Evolutionary conservation across 1,140 invertebrate species (phyloP).

Genomic region (Papilio polytes): DNA sequence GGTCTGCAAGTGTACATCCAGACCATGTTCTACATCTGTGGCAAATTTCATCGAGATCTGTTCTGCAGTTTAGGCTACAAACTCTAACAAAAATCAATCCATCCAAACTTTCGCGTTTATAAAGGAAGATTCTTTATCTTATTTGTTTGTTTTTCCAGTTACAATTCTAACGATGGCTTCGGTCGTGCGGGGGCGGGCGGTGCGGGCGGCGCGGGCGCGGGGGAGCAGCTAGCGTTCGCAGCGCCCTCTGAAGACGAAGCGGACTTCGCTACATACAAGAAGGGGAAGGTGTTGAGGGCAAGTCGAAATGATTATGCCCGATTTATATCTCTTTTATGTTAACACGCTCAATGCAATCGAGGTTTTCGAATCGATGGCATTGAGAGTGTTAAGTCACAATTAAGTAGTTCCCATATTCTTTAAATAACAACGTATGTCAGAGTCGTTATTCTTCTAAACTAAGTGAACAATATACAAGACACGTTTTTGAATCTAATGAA

Average conservation of each 20-base stretch:
- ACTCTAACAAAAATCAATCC: no score
- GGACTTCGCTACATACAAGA: constrained; percentile 75
- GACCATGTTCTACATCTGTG: no score
- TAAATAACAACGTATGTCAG: no score
- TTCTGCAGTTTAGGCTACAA: no score
- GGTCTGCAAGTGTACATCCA: no score
- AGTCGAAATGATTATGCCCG: constrained; percentile 76
- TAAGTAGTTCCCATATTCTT: no score
- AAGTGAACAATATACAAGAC: no score
- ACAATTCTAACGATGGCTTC: constrained; percentile 75
- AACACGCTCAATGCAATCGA: background rate
- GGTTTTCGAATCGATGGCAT: background rate
- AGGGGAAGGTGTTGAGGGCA: constrained; percentile 82
- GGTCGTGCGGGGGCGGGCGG: constrained; percentile 47
- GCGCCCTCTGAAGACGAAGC: constrained; percentile 76
- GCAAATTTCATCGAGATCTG: no score
- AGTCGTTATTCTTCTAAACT: no score
- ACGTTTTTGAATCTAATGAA: no score
- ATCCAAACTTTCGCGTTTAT: no score
- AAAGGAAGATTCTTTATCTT: background rate
- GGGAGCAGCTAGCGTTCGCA: constrained; percentile 71
- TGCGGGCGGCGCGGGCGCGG: constrained; percentile 23
- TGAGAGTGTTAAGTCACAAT: background rate
- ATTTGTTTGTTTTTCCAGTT: constrained; percentile 59
- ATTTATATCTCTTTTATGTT: constrained; percentile 51